A percentile compares a stretch with the other conserved stretches of the same genome.
Conservation (phyloP, 2,888 invertebrate species). For the Heterodera filipjevi region DNA sequence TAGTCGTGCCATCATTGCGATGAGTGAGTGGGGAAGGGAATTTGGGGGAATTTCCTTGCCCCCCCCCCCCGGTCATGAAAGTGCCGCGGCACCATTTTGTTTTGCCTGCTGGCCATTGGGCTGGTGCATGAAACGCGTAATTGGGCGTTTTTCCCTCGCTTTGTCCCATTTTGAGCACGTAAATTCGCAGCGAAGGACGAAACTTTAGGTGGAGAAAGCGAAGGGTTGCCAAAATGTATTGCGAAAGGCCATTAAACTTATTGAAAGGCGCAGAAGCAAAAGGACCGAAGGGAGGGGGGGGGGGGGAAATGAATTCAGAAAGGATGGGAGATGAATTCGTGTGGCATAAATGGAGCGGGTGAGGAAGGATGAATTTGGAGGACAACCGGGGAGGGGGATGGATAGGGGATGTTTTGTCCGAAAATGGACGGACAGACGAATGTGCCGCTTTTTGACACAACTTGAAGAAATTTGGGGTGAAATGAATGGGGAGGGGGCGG, state of each 20-base stretch:
- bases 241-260: slow-evolving; percentile 14
- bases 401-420: no score
- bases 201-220: neutral
- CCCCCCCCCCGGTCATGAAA: neutral
- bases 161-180: slow-evolving; percentile 1
- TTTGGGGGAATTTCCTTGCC: neutral
- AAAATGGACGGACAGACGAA: no score
- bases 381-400: neutral
- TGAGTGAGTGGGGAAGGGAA: neutral
- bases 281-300: neutral
- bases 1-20: neutral
- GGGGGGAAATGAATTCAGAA: neutral
- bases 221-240: neutral
- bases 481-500: no score
- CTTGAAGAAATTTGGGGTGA: no score
- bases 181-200: neutral
- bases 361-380: neutral
- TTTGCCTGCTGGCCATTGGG: neutral
- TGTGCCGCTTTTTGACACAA: no score
- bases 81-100: slow-evolving; percentile 3
- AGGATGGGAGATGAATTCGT: neutral
- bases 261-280: neutral
- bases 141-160: slow-evolving; percentile 3
- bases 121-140: slow-evolving; percentile 9
- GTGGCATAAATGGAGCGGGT: no score